These are phyloP conservation scores for Erythrocercus mccallii DNA, from an alignment of 2,113 vertebrate species.

Conservation along the genomic window DNA sequence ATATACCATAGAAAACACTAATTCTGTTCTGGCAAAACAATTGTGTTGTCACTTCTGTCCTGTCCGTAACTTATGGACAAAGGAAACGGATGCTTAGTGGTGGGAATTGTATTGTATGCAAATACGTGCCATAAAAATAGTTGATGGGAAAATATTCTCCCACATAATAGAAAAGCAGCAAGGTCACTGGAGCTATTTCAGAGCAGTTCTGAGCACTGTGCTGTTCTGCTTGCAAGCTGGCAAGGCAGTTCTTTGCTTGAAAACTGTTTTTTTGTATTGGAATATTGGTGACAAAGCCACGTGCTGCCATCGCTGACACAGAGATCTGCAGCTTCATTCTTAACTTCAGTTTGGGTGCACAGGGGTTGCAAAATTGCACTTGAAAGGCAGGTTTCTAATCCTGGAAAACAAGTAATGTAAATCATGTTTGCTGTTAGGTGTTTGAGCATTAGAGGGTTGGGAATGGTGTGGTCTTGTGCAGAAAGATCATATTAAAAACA, in stretches of 20 bases:
- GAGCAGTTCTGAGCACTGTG: background rate
- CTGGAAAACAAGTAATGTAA: background rate
- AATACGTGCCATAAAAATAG: slow-evolving; percentile 46
- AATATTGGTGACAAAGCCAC: background rate
- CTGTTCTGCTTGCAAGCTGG: background rate
- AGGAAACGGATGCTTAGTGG: slow-evolving; percentile 51
- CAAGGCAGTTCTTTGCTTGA: background rate
- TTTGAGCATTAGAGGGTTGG: background rate
- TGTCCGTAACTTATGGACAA: background rate
- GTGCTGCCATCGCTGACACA: background rate
- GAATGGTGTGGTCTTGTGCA: background rate
- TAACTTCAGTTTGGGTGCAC: background rate
- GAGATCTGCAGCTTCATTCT: background rate
- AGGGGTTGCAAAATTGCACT: background rate
- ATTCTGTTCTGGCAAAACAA: background rate
- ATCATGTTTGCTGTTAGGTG: background rate
- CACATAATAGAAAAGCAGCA: background rate
- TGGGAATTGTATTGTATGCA: slow-evolving; percentile 44
- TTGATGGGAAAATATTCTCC: slow-evolving; percentile 27
- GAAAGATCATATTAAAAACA: background rate
- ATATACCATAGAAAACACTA: background rate
- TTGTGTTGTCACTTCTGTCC: background rate
- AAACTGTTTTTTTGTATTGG: background rate
- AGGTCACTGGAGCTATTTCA: slow-evolving; percentile 36
- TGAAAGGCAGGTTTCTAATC: background rate